Conservation (phyloP, 1,140 invertebrate species). For the Anoplolepis gracilipes region DNA sequence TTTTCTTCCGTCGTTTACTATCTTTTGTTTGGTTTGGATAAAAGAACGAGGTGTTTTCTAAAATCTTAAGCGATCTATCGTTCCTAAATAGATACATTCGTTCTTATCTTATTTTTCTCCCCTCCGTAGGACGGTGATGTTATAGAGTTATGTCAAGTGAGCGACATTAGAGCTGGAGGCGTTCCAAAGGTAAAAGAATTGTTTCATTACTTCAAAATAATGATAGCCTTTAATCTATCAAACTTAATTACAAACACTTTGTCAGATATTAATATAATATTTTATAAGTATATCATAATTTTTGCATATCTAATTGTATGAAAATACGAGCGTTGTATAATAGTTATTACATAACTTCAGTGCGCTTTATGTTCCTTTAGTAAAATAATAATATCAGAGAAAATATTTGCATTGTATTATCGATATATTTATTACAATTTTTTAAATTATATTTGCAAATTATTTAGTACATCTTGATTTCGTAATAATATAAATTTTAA, state of each 20-base stretch:
- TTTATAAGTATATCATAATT: too few relatives aligned
- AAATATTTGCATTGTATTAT: too few relatives aligned
- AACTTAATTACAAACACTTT: not conserved
- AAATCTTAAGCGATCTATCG: too few relatives aligned
- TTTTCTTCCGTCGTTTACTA: not conserved
- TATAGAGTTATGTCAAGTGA: constrained; percentile 98
- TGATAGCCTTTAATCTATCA: not conserved
- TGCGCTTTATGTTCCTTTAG: too few relatives aligned
- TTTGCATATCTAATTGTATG: not conserved
- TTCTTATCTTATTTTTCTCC: constrained; percentile 66
- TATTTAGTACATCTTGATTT: too few relatives aligned
- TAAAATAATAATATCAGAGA: too few relatives aligned
- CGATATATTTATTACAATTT: too few relatives aligned
- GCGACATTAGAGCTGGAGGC: constrained; percentile 96
- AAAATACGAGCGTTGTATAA: not conserved
- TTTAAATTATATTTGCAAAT: too few relatives aligned
- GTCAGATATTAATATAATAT: not conserved
- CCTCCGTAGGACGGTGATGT: constrained; percentile 96
- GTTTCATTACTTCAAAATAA: not conserved
- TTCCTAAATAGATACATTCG: not conserved
- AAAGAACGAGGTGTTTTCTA: not conserved
- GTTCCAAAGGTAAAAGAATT: constrained; percentile 91
- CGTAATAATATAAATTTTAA: too few relatives aligned
- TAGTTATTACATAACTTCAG: too few relatives aligned
- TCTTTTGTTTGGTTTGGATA: not conserved